Evolutionary conservation across 2,888 invertebrate species (phyloP), one percentile per base, ranked within the genome.

Genomic region (Gymnoscelis rufifasciata): DNA sequence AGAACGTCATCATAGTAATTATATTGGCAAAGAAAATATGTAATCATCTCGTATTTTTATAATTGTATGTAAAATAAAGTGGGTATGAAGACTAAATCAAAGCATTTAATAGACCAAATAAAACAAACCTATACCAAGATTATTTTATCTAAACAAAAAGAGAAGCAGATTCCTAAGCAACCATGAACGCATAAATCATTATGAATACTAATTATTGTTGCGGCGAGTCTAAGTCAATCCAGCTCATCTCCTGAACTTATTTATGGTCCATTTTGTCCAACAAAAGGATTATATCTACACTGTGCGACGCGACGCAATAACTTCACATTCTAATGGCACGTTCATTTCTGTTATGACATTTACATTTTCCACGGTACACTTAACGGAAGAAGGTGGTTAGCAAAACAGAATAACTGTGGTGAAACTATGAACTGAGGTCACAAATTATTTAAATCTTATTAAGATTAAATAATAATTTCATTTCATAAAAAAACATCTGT

Each of bases 151-250:
- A n/a, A 8, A 13, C 14, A 35, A 19, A 51, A 54, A 44, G 50
- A 51, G 39, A 38, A 47, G 29, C 47, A 35, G 42, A 40, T 38
- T 43, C 46, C 38, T 44, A 27, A 41, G 49, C 52, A 53, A 49
- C 56, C 52, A 38, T 41, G 51, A 33, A 45, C 14, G 41, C 54
- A 61, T 70, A 64, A 56, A 76, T 80, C 78, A 76, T 67, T 3
- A 58, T 58, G 59, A 37, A 68, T 71, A 74, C 74, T 75, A 79
- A 82, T 82, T 80, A 81, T 77, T 78, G 64, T 74, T 71, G 72
- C 67, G 67, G 70, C 66, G 58, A 64, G 68, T 79, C 80, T 72
- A 73, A 81, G 80, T 82, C 80, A 79, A 80, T 83, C 75, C 68
- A 65, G 66, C 64, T 57, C 57, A 57, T 60, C 61, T 63, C 59